Evolutionary conservation across 2,888 invertebrate species (phyloP), one percentile per base, ranked within the genome.

Genomic region (Trissolcus japonicus): DNA sequence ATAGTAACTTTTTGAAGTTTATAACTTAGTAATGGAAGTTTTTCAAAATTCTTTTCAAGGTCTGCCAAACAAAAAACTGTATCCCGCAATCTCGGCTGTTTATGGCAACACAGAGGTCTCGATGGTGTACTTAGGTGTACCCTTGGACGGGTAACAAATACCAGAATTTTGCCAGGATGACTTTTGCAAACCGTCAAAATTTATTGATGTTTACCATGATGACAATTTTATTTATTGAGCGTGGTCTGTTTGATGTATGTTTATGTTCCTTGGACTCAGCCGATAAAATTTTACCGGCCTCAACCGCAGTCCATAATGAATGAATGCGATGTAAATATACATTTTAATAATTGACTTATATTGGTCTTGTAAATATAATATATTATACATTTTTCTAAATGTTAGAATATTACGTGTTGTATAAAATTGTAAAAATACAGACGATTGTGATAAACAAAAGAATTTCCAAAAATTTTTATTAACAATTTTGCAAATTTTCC

Each of bases 41-140:
- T 2, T 14, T 46, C 35, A 14, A 55, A 40, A 16, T 48, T 72
- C 78, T 78, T 66, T 87, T 91, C 67, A 89, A 96, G 96, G 96
- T 83, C 92, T 98, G 89, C 98, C 98, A 67, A 95, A 95, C 87
- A 97, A 96, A 88, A 95, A 94, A 89, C 91, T 99, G 63, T 99
- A 95, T 90, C 98, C 99, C 76, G 96, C 98, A 76, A 96, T 98
- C 62, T 98, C 98, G 57, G 98, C 98, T 75, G 99, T 99, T 11
- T 99, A 99, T 91, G 99, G 99, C 76, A 99, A 99, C 89, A 99
- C 98, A 56, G 98, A 99, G 92, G 98, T 99, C 48, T 98, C 98
- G 43, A 98, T 99, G 98, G 97, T 98, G 51, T 99, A 99, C 90
- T 91, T 98, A 84, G 99, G 99, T 80, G 94, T 95, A 80, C 98